Evolutionary conservation across 2,888 invertebrate species (phyloP).

Genomic region (Chymomyza procnemis): DNA sequence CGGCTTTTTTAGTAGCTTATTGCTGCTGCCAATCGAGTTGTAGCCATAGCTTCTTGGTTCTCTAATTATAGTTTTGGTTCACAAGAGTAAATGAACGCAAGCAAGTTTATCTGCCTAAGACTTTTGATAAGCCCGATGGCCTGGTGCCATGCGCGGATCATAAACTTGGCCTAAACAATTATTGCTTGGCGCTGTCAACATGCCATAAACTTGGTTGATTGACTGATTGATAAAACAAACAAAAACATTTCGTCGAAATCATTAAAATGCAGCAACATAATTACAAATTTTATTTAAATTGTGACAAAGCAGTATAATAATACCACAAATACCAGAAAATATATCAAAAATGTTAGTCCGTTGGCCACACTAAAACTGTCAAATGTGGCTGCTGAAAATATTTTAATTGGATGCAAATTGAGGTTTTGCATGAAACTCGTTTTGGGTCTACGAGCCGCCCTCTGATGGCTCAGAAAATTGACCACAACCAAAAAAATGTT

Average conservation of each 20-base stretch:
- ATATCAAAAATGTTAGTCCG: not conserved
- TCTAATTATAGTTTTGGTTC: not conserved
- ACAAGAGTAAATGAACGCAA: not conserved
- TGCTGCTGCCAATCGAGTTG: not conserved
- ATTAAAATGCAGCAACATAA: not conserved
- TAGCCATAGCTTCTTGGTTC: not conserved
- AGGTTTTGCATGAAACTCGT: not conserved
- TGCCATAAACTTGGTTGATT: not conserved
- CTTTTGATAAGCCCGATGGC: not conserved
- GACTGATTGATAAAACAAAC: not conserved
- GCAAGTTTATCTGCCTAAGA: not conserved
- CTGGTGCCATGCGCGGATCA: not conserved
- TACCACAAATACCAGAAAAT: not conserved
- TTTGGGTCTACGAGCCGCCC: not conserved
- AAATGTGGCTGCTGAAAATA: slow-evolving; percentile 17
- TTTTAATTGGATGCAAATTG: slow-evolving; percentile 60
- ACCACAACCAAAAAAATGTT: not conserved
- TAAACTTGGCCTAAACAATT: not conserved
- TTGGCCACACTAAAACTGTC: not conserved
- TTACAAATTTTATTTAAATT: slow-evolving; percentile 13
- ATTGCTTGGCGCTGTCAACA: not conserved
- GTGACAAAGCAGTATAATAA: slow-evolving; percentile 6
- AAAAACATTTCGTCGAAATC: not conserved
- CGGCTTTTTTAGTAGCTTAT: not conserved
- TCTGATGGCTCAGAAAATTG: not conserved